A percentile compares a stretch with the other conserved stretches of the same genome.
Evolutionary conservation across 2,113 vertebrate genomes (phyloP).

Genomic region (Telmatochromis sp.): DNA sequence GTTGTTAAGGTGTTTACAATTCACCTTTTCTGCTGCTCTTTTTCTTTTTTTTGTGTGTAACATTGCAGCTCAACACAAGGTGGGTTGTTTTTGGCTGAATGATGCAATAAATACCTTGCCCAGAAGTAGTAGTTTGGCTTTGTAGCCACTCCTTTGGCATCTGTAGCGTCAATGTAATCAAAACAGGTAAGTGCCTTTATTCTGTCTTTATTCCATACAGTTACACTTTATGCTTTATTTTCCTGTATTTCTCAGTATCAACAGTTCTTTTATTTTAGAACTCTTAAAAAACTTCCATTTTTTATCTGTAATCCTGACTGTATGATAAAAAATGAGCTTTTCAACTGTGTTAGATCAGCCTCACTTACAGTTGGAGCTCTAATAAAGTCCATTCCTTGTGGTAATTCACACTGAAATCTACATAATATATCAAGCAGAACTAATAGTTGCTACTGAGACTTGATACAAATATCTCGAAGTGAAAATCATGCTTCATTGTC

Average conservation of each 20-base stretch:
- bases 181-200: background rate
- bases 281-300: background rate
- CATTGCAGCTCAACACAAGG: background rate
- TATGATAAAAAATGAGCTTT: background rate
- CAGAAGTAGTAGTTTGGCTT: background rate
- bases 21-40: background rate
- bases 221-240: background rate
- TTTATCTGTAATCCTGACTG: background rate
- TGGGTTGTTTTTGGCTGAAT: background rate
- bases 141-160: background rate
- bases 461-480: background rate
- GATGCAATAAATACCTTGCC: background rate
- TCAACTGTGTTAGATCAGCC: background rate
- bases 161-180: background rate
- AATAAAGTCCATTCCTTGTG: background rate
- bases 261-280: background rate
- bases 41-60: background rate
- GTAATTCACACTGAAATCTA: background rate
- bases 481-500: background rate
- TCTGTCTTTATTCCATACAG: background rate
- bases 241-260: background rate
- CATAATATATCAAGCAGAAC: background rate
- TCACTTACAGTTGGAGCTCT: background rate
- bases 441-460: background rate
- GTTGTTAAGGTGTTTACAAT: background rate